These are phyloP conservation scores for Callosobruchus maculatus DNA, from an alignment of 2,888 invertebrate genomes.

Conservation along the genomic window DNA sequence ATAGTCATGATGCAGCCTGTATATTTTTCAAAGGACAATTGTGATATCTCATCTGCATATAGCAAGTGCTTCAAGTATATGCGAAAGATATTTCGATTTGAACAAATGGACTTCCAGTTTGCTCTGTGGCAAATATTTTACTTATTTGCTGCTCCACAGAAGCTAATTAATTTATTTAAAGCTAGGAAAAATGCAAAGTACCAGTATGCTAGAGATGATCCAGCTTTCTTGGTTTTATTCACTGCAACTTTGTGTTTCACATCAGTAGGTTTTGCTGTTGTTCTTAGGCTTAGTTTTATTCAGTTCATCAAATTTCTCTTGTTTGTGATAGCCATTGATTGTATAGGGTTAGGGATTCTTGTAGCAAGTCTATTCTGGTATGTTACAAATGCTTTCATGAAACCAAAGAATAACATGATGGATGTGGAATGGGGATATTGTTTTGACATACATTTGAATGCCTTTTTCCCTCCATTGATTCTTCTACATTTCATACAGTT, in stretches of 20 bases:
- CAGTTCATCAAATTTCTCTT: conserved; percentile 79
- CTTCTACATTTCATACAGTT: conserved; percentile 91
- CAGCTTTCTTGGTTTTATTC: conserved; percentile 92
- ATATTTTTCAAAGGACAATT: conserved; percentile 23
- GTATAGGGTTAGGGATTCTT: conserved; percentile 55
- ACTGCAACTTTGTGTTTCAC: conserved; percentile 81
- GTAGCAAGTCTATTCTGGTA: conserved; percentile 30
- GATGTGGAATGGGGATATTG: conserved; percentile 98
- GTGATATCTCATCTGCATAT: conserved; percentile 75
- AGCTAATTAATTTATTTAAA: conserved; percentile 92
- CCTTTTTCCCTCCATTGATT: conserved; percentile 94
- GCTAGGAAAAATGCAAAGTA: conserved; percentile 93
- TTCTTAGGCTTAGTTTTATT: conserved; percentile 64
- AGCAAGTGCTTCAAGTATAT: conserved; percentile 87
- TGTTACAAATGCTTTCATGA: conserved; percentile 73
- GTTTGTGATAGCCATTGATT: conserved; percentile 92
- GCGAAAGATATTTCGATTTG: conserved; percentile 78
- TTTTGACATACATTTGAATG: conserved; percentile 98
- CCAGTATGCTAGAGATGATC: conserved; percentile 98
- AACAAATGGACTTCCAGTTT: conserved; percentile 99
- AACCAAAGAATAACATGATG: conserved; percentile 61
- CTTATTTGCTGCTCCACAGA: conserved; percentile 58
- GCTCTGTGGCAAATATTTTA: conserved; percentile 99
- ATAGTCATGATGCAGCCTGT: neutral
- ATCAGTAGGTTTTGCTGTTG: conserved; percentile 80